Conservation (phyloP, 2,113 vertebrate species). For the Atractosteus spatula region DNA sequence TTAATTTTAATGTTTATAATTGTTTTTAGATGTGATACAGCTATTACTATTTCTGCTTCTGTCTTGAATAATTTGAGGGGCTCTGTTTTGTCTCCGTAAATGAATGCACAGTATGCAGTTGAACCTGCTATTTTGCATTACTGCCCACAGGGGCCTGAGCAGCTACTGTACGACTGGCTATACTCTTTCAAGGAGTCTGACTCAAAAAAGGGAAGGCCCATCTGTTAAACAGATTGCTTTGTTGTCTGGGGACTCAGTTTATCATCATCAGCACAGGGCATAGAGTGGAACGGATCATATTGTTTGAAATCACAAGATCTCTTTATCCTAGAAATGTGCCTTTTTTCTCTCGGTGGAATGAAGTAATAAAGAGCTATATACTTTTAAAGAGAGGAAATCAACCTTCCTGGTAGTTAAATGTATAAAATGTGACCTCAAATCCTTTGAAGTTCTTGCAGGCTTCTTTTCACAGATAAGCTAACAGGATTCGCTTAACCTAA, state of each 20-base stretch:
- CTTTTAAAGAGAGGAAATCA: constrained; percentile 8
- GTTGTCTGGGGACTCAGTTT: constrained; percentile 3
- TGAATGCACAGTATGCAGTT: background rate
- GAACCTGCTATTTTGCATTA: background rate
- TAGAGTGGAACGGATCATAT: constrained; percentile 15
- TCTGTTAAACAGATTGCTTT: constrained; percentile 10
- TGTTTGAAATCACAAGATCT: constrained; percentile 16
- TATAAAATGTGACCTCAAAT: background rate
- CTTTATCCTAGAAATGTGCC: constrained; percentile 9
- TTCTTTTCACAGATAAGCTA: too few relatives aligned
- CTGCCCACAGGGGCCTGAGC: background rate
- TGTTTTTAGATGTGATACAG: background rate
- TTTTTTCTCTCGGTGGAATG: background rate
- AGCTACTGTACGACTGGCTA: background rate
- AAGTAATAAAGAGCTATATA: background rate
- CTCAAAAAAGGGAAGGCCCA: constrained; percentile 1
- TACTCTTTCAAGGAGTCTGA: background rate
- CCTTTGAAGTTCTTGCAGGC: too few relatives aligned
- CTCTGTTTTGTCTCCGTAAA: constrained; percentile 1
- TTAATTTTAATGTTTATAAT: background rate
- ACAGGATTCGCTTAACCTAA: too few relatives aligned
- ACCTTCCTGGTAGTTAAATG: background rate
- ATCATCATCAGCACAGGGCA: constrained; percentile 3
- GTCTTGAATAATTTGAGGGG: background rate
- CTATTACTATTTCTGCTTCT: constrained; percentile 7